A percentile compares a stretch with the other conserved stretches of the same genome.
Evolutionary conservation across 2,888 invertebrate species (phyloP).

Genomic region (Amphipoea lucens): DNA sequence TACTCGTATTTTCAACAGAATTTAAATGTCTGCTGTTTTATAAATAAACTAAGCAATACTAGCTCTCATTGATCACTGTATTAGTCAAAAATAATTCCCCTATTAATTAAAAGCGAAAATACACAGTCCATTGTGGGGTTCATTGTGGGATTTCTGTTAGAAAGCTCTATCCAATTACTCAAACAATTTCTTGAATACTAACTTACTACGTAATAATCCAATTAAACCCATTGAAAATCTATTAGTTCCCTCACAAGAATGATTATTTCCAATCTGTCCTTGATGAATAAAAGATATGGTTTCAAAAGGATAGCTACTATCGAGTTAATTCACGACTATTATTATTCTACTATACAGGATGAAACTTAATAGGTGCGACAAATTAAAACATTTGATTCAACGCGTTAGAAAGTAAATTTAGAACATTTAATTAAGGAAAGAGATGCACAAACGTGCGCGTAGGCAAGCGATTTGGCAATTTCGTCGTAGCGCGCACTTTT

Average conservation of each 20-base stretch:
- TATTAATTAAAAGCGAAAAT: not conserved
- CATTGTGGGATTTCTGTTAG: slow-evolving; percentile 43
- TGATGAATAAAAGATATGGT: slow-evolving; percentile 39
- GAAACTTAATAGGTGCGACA: too few species aligned
- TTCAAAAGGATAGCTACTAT: slow-evolving; percentile 26
- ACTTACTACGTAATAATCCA: slow-evolving; percentile 34
- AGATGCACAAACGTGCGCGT: too few species aligned
- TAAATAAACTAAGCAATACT: not conserved
- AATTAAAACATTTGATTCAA: too few species aligned
- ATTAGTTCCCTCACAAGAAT: slow-evolving; percentile 25
- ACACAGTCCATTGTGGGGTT: slow-evolving; percentile 30
- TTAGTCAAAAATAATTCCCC: not conserved
- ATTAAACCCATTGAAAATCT: slow-evolving; percentile 31
- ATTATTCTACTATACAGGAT: not conserved
- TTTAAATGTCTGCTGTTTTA: not conserved
- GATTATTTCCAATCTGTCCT: slow-evolving; percentile 25
- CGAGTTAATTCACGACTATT: slow-evolving; percentile 1
- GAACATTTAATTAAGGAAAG: too few species aligned
- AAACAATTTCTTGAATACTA: slow-evolving; percentile 27
- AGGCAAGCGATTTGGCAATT: too few species aligned
- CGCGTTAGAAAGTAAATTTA: too few species aligned
- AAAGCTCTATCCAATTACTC: slow-evolving; percentile 32
- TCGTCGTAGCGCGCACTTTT: too few species aligned
- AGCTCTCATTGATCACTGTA: not conserved
- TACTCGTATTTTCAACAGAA: not conserved